These are phyloP conservation scores for Parasteatoda lunata DNA, from an alignment of 2,888 invertebrate genomes.

Conservation along the genomic window DNA sequence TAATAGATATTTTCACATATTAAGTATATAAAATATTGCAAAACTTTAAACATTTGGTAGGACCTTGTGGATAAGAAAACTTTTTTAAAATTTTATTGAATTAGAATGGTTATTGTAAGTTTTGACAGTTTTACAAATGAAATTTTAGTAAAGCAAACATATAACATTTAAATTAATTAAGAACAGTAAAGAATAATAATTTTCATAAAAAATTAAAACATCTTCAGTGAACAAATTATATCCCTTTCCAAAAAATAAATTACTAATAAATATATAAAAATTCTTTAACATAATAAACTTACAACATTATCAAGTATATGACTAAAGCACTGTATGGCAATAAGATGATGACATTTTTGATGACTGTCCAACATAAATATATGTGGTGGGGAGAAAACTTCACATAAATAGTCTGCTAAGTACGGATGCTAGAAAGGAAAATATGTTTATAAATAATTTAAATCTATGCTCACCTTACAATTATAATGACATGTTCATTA, in stretches of 20 bases:
- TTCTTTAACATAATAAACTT: neutral
- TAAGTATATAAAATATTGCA: too few species aligned
- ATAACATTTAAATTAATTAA: neutral
- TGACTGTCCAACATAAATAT: conserved; percentile 42
- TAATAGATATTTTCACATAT: too few species aligned
- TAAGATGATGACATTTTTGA: conserved; percentile 17
- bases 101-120: too few species aligned
- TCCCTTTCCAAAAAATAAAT: too few species aligned
- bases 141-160: neutral
- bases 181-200: too few species aligned
- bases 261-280: too few species aligned
- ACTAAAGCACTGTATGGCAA: conserved; percentile 44
- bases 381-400: conserved; percentile 46
- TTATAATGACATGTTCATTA: neutral
- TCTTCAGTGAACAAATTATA: too few species aligned
- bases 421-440: conserved; percentile 40
- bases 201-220: too few species aligned
- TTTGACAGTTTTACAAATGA: neutral
- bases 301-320: conserved; percentile 59
- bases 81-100: too few species aligned
- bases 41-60: too few species aligned
- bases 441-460: neutral
- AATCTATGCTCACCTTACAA: neutral
- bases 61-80: too few species aligned
- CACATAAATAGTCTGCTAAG: conserved; percentile 41